Conservation (phyloP, 2,113 vertebrate species). For the Caranx ignobilis region DNA sequence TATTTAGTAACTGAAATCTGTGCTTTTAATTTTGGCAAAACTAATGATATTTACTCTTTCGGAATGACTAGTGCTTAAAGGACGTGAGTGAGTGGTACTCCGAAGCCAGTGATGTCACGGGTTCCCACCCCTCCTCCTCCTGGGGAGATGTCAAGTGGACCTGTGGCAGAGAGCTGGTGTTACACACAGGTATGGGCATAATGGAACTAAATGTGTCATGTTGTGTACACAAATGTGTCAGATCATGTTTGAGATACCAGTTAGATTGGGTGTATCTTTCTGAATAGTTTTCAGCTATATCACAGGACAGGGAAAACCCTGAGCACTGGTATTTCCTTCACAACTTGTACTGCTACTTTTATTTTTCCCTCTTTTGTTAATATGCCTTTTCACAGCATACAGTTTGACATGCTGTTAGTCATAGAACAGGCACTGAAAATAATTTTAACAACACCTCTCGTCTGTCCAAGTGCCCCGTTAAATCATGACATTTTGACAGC, state of each 20-base stretch:
- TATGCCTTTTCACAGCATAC: neutral
- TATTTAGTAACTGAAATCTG: neutral
- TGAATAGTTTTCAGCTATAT: neutral
- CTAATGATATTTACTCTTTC: slow-evolving; percentile 21
- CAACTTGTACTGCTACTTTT: neutral
- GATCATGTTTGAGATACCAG: neutral
- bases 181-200: slow-evolving; percentile 92
- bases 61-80: slow-evolving; percentile 62
- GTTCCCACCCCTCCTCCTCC: slow-evolving; percentile 93
- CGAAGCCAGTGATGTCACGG: slow-evolving; percentile 91
- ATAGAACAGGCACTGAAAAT: neutral
- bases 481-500: neutral
- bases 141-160: slow-evolving; percentile 96
- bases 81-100: slow-evolving; percentile 73
- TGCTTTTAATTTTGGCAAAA: slow-evolving; percentile 25
- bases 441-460: neutral
- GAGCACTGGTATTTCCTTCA: neutral
- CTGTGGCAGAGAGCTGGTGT: slow-evolving; percentile 99
- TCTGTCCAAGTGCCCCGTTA: neutral
- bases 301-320: neutral
- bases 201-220: neutral
- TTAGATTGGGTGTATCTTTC: neutral
- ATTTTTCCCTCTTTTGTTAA: neutral
- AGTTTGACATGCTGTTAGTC: neutral
- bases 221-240: neutral